Base-by-base conservation (phyloP, 2,888 invertebrate genomes). In the Morpho achilles region DNA sequence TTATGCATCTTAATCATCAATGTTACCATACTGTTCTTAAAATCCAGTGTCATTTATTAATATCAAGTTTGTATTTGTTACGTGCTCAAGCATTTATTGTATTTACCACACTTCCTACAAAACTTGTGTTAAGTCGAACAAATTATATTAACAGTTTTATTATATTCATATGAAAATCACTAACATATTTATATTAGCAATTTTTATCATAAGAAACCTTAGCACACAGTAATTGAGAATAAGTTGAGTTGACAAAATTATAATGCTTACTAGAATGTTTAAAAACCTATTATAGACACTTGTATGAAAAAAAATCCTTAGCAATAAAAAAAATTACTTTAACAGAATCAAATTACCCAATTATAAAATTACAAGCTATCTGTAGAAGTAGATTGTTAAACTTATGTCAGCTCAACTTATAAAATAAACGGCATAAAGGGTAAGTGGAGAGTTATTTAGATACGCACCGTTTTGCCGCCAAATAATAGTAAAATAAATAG, bases 21-120 rank as follows among this genome's bases (percentile, higher is more conserved):
- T 48, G 85, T 87, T 87, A 86, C 85, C 84, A 80, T 70, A 69
- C 59, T 60, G 55, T 69, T 67, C 56, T 62, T 62, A 44, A 47
- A 44, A 59, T 64, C 63, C 66, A 65, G 66, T 65, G 64, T 61
- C 60, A 59, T 60, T 59, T 55, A 53, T 62, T 58, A 39, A 56
- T 44, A 43, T 56, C 53, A 8, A 53, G 56, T 40, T 53, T 43
- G 22, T 52, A 54, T 39, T 51, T 52, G 44, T 59, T 49, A 52
- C 41, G 45, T 58, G 49, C 50, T 60, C 56, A 54, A 63, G 60
- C 57, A 59, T 64, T 62, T 62, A 59, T 51, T 59, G 10, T 53
- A 44, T 41, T 43, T 50, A 49, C 23, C 42, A 41, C 58, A 51
- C 39, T 48, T 40, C 45, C 44, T 7, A 53, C 55, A 42, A 47